Percentiles rank a stretch among this genome's conserved stretches.
These are phyloP conservation scores for Columba guinea DNA, from an alignment of 2,797 vertebrate genomes.

Conservation along the genomic window DNA sequence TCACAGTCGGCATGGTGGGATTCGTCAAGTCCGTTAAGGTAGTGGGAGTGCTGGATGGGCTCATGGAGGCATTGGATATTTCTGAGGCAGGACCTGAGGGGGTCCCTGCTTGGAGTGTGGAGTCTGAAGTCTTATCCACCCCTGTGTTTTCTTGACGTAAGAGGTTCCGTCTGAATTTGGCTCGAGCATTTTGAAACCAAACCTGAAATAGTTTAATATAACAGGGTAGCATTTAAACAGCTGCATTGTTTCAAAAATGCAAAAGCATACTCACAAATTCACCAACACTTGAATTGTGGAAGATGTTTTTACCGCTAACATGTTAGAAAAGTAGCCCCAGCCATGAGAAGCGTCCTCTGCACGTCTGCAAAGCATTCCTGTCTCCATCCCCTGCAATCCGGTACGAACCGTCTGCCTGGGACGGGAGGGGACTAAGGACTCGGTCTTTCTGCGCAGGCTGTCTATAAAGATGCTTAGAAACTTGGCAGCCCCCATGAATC, in stretches of 20 bases:
- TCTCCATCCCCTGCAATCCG: neutral
- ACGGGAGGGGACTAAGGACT: neutral
- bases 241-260: constrained; percentile 7
- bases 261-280: constrained; percentile 58
- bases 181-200: constrained; percentile 98
- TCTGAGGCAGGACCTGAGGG: constrained; percentile 95
- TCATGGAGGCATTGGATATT: constrained; percentile 97
- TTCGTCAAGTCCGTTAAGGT: constrained; percentile 98
- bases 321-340: neutral
- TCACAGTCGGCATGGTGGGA: constrained; percentile 97
- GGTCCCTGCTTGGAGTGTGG: constrained; percentile 90
- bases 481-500: neutral
- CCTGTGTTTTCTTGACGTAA: constrained; percentile 96
- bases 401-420: neutral
- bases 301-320: neutral
- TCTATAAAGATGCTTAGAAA: neutral
- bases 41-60: constrained; percentile 96
- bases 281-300: neutral
- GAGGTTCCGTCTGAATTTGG: constrained; percentile 98
- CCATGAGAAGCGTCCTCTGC: neutral
- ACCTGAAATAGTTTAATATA: constrained; percentile 81
- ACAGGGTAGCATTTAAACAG: constrained; percentile 65
- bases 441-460: neutral
- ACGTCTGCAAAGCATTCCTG: neutral
- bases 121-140: constrained; percentile 93